Conservation (phyloP, 2,797 vertebrate genomes). For the Calcarius lapponicus region DNA sequence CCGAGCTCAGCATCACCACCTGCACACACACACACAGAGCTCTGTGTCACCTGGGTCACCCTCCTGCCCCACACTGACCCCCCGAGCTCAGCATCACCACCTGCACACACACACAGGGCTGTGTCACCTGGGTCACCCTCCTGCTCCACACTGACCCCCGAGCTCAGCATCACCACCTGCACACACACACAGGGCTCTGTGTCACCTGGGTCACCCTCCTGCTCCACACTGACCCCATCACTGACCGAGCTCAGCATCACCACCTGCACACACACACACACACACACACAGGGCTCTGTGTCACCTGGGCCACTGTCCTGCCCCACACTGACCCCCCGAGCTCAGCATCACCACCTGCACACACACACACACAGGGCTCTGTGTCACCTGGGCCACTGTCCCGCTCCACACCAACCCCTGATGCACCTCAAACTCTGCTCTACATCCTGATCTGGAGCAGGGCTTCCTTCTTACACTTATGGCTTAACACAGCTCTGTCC, state of each 20-base stretch:
- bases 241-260: constrained; percentile 98
- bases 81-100: constrained; percentile 97
- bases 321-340: too few relatives aligned
- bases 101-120: constrained; percentile 72
- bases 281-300: not conserved
- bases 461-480: not conserved
- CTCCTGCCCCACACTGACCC: too few relatives aligned
- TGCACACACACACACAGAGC: not conserved
- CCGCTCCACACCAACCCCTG: too few relatives aligned
- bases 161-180: too few relatives aligned
- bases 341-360: not conserved
- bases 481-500: not conserved
- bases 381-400: too few relatives aligned
- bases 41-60: not conserved
- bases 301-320: not conserved
- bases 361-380: not conserved
- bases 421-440: not conserved
- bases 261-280: constrained; percentile 79
- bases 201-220: not conserved
- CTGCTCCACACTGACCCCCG: too few relatives aligned
- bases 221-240: constrained; percentile 56
- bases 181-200: not conserved
- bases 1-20: too few relatives aligned
- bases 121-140: not conserved
- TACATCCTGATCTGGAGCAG: not conserved